These are phyloP conservation scores for Lutraria rhynchaena DNA, from an alignment of 1,140 invertebrate genomes.

Conservation along the genomic window DNA sequence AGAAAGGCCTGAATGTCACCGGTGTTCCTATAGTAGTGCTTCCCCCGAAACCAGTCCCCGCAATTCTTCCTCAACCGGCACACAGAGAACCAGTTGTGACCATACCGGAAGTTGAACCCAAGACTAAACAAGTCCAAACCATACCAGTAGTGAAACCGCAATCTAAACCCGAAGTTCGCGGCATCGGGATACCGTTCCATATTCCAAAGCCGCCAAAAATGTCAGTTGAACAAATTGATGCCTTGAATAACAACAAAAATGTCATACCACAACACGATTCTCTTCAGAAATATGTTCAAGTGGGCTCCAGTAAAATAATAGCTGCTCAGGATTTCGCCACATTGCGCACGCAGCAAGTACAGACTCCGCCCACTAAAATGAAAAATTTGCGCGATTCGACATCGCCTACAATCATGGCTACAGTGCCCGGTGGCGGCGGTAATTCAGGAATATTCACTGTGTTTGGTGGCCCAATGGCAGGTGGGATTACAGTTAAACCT, in stretches of 20 bases:
- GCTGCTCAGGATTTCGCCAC: constrained; percentile 19
- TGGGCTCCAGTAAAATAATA: constrained; percentile 35
- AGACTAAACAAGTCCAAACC: background rate
- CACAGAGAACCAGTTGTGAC: no score
- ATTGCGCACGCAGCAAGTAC: constrained; percentile 3
- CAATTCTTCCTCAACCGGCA: background rate
- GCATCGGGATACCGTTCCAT: background rate
- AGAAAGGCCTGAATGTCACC: background rate
- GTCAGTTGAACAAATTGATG: constrained; percentile 25
- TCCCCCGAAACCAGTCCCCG: background rate
- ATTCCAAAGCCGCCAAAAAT: constrained; percentile 33
- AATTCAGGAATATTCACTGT: no score
- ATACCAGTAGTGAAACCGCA: background rate
- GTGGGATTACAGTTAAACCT: no score
- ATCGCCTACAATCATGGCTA: no score
- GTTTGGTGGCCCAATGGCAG: no score
- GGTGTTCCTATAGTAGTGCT: background rate
- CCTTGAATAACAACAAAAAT: constrained; percentile 29
- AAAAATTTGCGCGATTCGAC: no score
- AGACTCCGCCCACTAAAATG: background rate
- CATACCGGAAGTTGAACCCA: background rate
- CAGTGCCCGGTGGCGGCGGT: no score
- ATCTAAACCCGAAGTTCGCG: no score
- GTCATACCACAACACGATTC: constrained; percentile 18
- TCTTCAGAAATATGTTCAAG: constrained; percentile 36